Evolutionary conservation across 2,888 invertebrate species (phyloP).

Genomic region (Agrilus biguttatus): DNA sequence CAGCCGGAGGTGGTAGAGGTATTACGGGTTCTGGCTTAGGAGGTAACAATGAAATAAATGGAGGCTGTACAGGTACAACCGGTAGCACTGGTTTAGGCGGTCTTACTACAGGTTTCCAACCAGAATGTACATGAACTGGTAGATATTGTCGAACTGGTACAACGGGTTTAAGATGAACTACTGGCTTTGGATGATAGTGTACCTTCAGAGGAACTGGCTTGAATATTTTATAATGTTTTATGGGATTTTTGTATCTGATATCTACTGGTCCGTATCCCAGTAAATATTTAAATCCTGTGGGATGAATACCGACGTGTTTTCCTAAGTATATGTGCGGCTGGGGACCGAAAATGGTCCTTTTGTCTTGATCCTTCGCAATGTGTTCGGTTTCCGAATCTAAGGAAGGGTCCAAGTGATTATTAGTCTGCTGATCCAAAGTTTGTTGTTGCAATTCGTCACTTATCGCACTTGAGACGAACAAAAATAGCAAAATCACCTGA

Average conservation of each 20-base stretch:
- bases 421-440: slow-evolving; percentile 13
- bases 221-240: slow-evolving; percentile 16
- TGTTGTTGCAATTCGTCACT: slow-evolving; percentile 13
- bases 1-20: slow-evolving; percentile 1
- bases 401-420: slow-evolving; percentile 19
- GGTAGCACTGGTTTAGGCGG: slow-evolving; percentile 4
- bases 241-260: slow-evolving; percentile 18
- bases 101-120: slow-evolving; percentile 7
- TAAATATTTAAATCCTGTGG: slow-evolving; percentile 18
- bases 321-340: slow-evolving; percentile 17
- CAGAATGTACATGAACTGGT: slow-evolving; percentile 4
- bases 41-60: slow-evolving; percentile 4
- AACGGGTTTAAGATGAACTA: background rate
- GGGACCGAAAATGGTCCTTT: slow-evolving; percentile 21
- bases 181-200: background rate
- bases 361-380: slow-evolving; percentile 19
- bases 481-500: slow-evolving; percentile 8
- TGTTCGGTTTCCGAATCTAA: slow-evolving; percentile 15
- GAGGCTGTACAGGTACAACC: slow-evolving; percentile 5
- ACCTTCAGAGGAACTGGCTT: slow-evolving; percentile 7
- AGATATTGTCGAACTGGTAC: slow-evolving; percentile 4
- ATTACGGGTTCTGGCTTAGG: slow-evolving; percentile 1
- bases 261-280: slow-evolving; percentile 21
- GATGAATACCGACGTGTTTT: slow-evolving; percentile 21
- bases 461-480: slow-evolving; percentile 9